Percentiles rank a stretch among this genome's conserved stretches.
phyloP scores from a whole-genome alignment of 2,797 vertebrate genomes.

The Chelidonichthys spinosus region DNA sequence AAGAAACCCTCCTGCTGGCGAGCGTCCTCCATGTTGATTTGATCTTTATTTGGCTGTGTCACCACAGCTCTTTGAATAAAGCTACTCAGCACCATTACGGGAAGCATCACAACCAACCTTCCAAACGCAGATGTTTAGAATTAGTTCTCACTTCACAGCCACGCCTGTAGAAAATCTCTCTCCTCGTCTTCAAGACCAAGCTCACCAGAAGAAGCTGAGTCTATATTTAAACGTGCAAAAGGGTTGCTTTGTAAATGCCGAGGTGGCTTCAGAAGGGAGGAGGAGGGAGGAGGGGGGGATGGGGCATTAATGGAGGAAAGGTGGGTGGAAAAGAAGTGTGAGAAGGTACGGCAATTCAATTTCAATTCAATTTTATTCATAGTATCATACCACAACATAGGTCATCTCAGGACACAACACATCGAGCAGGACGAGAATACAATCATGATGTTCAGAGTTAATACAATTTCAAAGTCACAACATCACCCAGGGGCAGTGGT shows the following conservation, averaged over 20 bases:
- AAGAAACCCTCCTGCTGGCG: constrained; percentile 37
- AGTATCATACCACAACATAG: too few relatives aligned
- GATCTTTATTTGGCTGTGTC: constrained; percentile 80
- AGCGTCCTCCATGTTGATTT: constrained; percentile 73
- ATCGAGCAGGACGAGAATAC: too few relatives aligned
- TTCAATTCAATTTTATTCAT: too few relatives aligned
- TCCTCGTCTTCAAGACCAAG: constrained; percentile 51
- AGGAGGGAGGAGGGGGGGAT: constrained; percentile 20
- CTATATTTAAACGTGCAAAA: constrained; percentile 87
- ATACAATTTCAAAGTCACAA: too few relatives aligned
- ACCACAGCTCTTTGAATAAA: constrained; percentile 82
- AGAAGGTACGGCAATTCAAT: constrained; percentile 8
- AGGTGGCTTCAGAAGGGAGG: constrained; percentile 55
- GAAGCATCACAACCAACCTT: constrained; percentile 78
- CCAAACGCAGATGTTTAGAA: constrained; percentile 75
- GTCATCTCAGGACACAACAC: too few relatives aligned
- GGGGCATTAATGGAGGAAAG: constrained; percentile 36
- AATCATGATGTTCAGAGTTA: too few relatives aligned
- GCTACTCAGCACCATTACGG: constrained; percentile 81
- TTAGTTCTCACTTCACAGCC: constrained; percentile 73
- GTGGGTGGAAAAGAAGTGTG: constrained; percentile 13
- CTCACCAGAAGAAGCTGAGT: constrained; percentile 66
- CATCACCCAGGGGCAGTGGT: too few relatives aligned
- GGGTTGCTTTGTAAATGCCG: constrained; percentile 83
- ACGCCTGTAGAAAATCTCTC: constrained; percentile 45